Base-by-base conservation (phyloP, 1,140 invertebrate genomes). In the Philopotamus ludificatus region DNA sequence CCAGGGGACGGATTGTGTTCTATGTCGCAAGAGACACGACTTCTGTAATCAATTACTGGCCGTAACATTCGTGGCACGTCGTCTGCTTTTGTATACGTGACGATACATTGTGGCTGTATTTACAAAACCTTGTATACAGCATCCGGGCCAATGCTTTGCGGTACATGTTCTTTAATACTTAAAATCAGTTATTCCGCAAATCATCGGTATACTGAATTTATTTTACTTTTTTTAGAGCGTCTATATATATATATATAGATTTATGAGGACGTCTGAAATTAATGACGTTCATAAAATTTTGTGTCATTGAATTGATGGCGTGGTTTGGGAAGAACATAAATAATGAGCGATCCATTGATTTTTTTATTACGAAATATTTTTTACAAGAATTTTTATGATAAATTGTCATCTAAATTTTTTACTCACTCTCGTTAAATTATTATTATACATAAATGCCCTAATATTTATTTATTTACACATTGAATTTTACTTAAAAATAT, bases 31-130 rank as follows among this genome's bases (percentile, higher is more conserved):
- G 16, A 9, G 22, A 42, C 53, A 18, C 23, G 22, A 10, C 22
- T 15, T 41, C 28, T 18, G 21, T 34, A 57, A 57, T 57, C 53
- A 57, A 57, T 57, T 57, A 51, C 16, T 18, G 16, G 7, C 34
- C 34, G 34, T n/a, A 39, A 8, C 7, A 39, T 39, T 8, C 34
- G 34, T 39, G 7, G n/a, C 7, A 4, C 44, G 4, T 12, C 44
- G 12, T n/a, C n/a, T n/a, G n/a, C n/a, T n/a, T n/a, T n/a, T n/a
- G n/a, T n/a, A n/a, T n/a, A n/a, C n/a, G n/a, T n/a, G n/a, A n/a
- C n/a, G n/a, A n/a, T n/a, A n/a, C n/a, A n/a, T n/a, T n/a, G n/a
- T n/a, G n/a, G n/a, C n/a, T n/a, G n/a, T n/a, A n/a, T n/a, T n/a
- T n/a, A n/a, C n/a, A n/a, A n/a, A n/a, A n/a, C n/a, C n/a, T n/a